Evolutionary conservation across 1,140 invertebrate species (phyloP), one percentile per base, ranked within the genome.

Genomic region (Tyrophagus putrescentiae): DNA sequence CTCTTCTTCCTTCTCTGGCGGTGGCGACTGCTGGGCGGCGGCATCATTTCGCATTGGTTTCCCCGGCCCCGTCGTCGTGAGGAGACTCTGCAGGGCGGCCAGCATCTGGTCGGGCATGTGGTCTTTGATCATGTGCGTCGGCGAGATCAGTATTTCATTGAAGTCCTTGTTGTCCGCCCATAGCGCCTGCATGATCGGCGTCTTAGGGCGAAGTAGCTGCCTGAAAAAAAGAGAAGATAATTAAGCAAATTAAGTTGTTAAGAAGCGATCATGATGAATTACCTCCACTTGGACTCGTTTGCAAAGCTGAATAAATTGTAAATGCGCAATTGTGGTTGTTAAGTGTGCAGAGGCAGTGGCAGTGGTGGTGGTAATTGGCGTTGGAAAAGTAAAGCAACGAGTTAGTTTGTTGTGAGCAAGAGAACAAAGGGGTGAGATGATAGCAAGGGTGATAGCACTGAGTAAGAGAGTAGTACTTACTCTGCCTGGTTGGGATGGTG

Each of bases 101-200:
- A 91, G 73, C 59, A 93, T 84, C 72, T 83, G 85, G 69, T 91
- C 86, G 23, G 88, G 87, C 87, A 91, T 89, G 71, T 93, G 89
- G 72, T 92, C 88, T 71, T 88, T 85, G 56, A 91, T 81, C 86
- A 89, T 90, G n/a, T n/a, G n/a, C 25, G 87, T 86, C 1, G 87
- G 87, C 23, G 87, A 90, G 48, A 93, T 88, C 29, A 92, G 75
- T 23, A 93, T 87, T 75, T 92, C 85, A 72, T 90, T 84, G 71
- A 91, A 92, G 71, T 88, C 85, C 21, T 76, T 80, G 62, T 86
- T 87, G 54, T 84, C 81, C 1, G 84, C 86, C 87, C 86, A 91
- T 4, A 93, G 72, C 1, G 88, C 89, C 72, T 91, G 86, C 72
- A 89, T 91, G 6, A 91, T 83, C 0, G 86, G 85, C 64, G 87